Evolutionary conservation across 1,140 invertebrate species (phyloP).

Genomic region (Cyphomyrmex costatus): DNA sequence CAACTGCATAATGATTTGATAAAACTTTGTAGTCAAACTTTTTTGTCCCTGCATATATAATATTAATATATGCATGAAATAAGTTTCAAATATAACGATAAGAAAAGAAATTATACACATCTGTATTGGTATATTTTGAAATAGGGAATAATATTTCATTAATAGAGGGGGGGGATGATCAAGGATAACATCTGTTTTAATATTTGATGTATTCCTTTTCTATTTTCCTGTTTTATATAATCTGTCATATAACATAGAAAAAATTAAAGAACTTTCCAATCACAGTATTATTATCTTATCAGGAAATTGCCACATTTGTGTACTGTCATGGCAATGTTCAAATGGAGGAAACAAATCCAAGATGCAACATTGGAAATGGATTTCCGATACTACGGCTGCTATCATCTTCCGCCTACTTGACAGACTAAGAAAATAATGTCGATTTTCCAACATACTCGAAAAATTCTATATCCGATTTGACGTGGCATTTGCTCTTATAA

Average conservation of each 20-base stretch:
- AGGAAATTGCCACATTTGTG: constrained; percentile 46
- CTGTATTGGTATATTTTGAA: neutral
- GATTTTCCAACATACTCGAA: constrained; percentile 57
- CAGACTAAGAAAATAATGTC: constrained; percentile 62
- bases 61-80: neutral
- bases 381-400: constrained; percentile 61
- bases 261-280: constrained; percentile 8
- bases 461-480: constrained; percentile 54
- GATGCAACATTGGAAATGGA: constrained; percentile 75
- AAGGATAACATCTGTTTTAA: neutral
- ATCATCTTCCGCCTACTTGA: constrained; percentile 60
- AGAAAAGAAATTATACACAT: neutral
- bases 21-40: too few relatives aligned
- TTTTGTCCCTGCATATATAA: too few relatives aligned
- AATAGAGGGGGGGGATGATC: neutral
- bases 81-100: neutral
- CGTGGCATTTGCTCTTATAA: constrained; percentile 46
- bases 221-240: neutral
- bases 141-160: neutral
- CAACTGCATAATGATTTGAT: too few relatives aligned
- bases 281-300: constrained; percentile 48
- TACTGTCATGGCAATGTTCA: constrained; percentile 49
- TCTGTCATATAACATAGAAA: neutral
- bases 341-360: constrained; percentile 62
- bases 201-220: neutral